Evolutionary conservation across 2,888 invertebrate genomes (phyloP), one percentile per base, ranked within the genome.

Genomic region (Acanthoscelides obtectus): DNA sequence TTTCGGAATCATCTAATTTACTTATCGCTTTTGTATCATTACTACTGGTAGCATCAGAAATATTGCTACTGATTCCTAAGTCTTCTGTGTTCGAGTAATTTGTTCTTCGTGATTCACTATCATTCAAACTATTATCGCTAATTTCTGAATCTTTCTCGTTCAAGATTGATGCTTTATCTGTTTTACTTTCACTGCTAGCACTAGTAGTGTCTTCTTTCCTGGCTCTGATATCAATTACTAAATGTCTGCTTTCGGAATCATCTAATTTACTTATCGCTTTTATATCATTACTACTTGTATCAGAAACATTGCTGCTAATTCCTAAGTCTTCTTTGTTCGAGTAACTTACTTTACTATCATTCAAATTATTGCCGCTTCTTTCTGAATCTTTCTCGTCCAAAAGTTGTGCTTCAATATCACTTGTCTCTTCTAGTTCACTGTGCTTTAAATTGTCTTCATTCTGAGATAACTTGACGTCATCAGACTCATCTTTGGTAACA

Each of bases 401-500:
- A n/a, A n/a, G n/a, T n/a, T n/a, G n/a, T n/a, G n/a, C n/a, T n/a
- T 66, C 8, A 21, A n/a, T n/a, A n/a, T n/a, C n/a, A n/a, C n/a
- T n/a, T n/a, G n/a, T 12, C 17, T 3, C 1, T 45, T 45, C 45
- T 12, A 45, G 1, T 45, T 45, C 45, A 12, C 8, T 12, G 45
- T 45, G 45, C 45, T 45, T 45, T 45, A 45, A 45, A 45, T 12
- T 45, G 45, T 45, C 45, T 45, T 45, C 17, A 45, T 45, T 45
- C 45, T 45, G 45, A 17, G 45, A 6, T 17, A 45, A 45, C 45
- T 45, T 45, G 72, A 76, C 75, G 72, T 73, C 75, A 71, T 76
- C 74, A 71, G 78, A 74, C 78, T 79, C 76, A 77, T 84, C 84
- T 86, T 86, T 86, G 86, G 86, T 85, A 84, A 84, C 81, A 81